These are phyloP conservation scores for Urocitellus parryii DNA, from an alignment of 2,113 vertebrate genomes.

Conservation along the genomic window DNA sequence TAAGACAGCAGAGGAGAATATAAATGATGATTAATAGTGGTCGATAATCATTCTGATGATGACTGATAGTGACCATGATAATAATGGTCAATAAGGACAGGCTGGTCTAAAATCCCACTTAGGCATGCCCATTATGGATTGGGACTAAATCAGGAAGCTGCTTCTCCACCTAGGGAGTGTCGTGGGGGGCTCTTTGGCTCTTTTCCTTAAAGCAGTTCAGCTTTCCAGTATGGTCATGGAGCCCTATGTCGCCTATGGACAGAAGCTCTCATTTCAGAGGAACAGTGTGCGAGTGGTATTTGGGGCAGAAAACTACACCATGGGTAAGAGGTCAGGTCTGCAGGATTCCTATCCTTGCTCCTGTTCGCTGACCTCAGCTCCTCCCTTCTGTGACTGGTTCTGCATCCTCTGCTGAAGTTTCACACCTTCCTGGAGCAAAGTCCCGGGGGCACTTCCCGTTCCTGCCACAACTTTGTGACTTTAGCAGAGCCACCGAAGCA, in stretches of 20 bases:
- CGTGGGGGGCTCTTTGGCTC: not conserved
- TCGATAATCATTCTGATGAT: not conserved
- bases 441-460: not conserved
- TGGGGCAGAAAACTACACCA: constrained; percentile 70
- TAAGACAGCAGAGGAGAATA: not conserved
- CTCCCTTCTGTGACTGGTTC: not conserved
- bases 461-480: not conserved
- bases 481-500: not conserved
- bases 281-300: constrained; percentile 31
- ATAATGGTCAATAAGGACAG: not conserved
- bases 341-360: not conserved
- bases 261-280: not conserved
- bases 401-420: not conserved
- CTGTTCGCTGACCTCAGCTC: not conserved
- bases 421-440: not conserved
- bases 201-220: not conserved
- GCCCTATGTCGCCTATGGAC: not conserved
- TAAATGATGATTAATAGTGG: not conserved
- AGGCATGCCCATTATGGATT: not conserved
- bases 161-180: not conserved
- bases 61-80: not conserved
- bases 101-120: not conserved
- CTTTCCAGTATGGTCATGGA: not conserved
- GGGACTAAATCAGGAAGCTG: constrained; percentile 10
- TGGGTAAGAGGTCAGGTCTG: constrained; percentile 21